phyloP scores from a whole-genome alignment of 2,888 invertebrate species.

The Alloplasta piceator region DNA sequence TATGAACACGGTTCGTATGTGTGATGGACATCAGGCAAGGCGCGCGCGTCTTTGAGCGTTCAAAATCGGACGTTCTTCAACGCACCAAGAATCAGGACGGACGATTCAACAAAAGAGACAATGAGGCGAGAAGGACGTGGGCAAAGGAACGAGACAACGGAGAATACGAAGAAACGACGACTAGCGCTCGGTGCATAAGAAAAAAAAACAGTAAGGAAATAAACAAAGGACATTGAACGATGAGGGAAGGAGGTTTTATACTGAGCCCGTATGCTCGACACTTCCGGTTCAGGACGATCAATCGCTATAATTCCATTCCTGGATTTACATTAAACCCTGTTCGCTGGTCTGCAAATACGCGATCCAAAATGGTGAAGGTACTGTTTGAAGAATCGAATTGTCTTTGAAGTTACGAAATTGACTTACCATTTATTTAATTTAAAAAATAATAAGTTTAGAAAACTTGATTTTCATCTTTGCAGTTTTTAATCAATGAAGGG shows the following conservation, averaged over 20 bases:
- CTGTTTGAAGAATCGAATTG: too few relatives aligned
- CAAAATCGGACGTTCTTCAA: conserved; percentile 43
- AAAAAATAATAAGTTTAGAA: too few relatives aligned
- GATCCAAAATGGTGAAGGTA: too few relatives aligned
- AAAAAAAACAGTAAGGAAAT: conserved; percentile 9
- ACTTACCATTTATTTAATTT: too few relatives aligned
- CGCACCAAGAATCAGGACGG: conserved; percentile 35
- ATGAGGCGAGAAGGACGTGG: conserved; percentile 6
- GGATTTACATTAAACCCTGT: conserved; percentile 34
- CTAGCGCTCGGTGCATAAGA: conserved; percentile 35
- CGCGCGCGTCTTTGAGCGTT: conserved; percentile 22
- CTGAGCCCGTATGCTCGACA: conserved; percentile 57
- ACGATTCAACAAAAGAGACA: conserved; percentile 46
- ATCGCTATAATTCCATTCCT: conserved; percentile 58
- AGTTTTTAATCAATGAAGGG: too few relatives aligned
- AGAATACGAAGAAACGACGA: conserved; percentile 11
- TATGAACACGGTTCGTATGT: background rate
- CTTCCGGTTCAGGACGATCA: conserved; percentile 55
- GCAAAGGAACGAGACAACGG: conserved; percentile 26
- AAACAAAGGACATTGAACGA: conserved; percentile 12
- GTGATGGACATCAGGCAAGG: background rate
- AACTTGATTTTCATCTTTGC: too few relatives aligned
- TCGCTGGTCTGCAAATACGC: background rate
- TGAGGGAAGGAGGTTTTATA: conserved; percentile 32
- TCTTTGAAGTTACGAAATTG: too few relatives aligned